A percentile compares a stretch with the other conserved stretches of the same genome.
Evolutionary conservation across 1,140 invertebrate species (phyloP).

Genomic region (Camponotus floridanus): DNA sequence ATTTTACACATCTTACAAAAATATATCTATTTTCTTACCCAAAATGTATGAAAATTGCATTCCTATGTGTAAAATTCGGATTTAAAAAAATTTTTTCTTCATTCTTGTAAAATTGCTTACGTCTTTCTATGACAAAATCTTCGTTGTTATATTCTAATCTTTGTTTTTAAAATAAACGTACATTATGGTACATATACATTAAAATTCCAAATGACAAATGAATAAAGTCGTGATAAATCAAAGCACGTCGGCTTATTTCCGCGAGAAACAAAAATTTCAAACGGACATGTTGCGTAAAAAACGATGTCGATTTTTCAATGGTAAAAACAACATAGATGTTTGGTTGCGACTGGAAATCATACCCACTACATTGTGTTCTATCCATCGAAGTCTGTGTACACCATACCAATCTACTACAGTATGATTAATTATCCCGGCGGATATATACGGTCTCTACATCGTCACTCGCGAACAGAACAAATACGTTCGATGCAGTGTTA

Average conservation of each 20-base stretch:
- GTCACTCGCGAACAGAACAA: slow-evolving; percentile 44
- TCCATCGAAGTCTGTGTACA: slow-evolving; percentile 26
- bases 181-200: slow-evolving; percentile 7
- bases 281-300: slow-evolving; percentile 25
- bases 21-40: too few relatives aligned
- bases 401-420: not conserved
- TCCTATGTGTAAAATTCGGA: too few relatives aligned
- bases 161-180: not conserved
- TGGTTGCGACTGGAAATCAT: slow-evolving; percentile 47
- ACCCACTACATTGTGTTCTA: slow-evolving; percentile 35
- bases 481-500: slow-evolving; percentile 38
- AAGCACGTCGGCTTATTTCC: slow-evolving; percentile 33
- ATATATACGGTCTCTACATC: slow-evolving; percentile 2
- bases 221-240: slow-evolving; percentile 26
- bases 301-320: slow-evolving; percentile 51
- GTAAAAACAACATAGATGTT: slow-evolving; percentile 30
- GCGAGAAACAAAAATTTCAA: slow-evolving; percentile 15
- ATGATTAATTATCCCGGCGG: slow-evolving; percentile 55
- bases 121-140: too few relatives aligned
- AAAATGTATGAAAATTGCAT: too few relatives aligned
- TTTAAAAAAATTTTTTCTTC: too few relatives aligned
- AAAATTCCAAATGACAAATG: slow-evolving; percentile 13
- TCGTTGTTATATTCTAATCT: not conserved
- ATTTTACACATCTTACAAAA: too few relatives aligned
- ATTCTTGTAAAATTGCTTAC: too few relatives aligned